phyloP scores from a whole-genome alignment of 1,140 invertebrate genomes.

The Melipona quadrifasciata region DNA sequence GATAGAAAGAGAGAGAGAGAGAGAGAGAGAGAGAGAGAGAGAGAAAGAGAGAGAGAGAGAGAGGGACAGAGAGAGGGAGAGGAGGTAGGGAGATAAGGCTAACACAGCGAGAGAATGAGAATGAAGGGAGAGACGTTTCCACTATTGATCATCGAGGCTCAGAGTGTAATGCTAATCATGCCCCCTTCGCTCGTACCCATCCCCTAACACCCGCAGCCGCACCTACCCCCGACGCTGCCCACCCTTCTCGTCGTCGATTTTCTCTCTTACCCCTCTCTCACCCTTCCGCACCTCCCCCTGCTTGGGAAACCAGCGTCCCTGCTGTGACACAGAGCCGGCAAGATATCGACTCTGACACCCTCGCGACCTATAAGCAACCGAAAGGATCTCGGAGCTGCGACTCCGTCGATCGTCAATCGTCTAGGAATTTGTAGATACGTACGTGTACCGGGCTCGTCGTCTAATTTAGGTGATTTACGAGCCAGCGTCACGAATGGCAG shows the following conservation, averaged over 20 bases:
- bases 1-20: not conserved
- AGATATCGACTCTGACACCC: constrained; percentile 80
- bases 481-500: not conserved
- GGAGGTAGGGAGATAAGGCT: constrained; percentile 78
- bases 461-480: not conserved
- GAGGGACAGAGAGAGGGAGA: constrained; percentile 61
- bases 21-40: constrained; percentile 58
- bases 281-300: constrained; percentile 32
- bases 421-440: constrained; percentile 20
- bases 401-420: constrained; percentile 17
- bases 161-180: constrained; percentile 82
- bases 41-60: constrained; percentile 56
- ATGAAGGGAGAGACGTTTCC: constrained; percentile 81
- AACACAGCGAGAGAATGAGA: constrained; percentile 79
- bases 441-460: not conserved
- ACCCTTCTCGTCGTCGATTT: constrained; percentile 58
- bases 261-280: constrained; percentile 65
- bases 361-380: constrained; percentile 67
- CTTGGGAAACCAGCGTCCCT: constrained; percentile 54
- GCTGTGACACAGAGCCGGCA: constrained; percentile 77
- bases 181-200: constrained; percentile 75
- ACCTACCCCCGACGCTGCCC: constrained; percentile 67
- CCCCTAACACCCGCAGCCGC: constrained; percentile 65
- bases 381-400: constrained; percentile 26
- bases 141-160: constrained; percentile 82